These are phyloP conservation scores for Oscheius onirici DNA, from an alignment of 2,888 invertebrate species.

Conservation along the genomic window DNA sequence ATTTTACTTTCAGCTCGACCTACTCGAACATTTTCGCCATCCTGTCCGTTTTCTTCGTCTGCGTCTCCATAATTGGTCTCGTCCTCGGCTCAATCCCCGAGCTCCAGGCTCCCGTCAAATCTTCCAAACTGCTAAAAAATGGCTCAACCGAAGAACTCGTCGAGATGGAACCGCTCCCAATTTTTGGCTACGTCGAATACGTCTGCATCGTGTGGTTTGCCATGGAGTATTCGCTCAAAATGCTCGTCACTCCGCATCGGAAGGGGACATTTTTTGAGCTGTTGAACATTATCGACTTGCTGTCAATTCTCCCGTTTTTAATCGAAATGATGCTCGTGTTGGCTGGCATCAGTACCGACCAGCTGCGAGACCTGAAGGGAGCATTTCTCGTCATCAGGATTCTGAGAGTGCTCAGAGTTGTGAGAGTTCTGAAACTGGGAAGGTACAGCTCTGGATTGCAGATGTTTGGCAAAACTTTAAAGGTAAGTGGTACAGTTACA, in stretches of 20 bases:
- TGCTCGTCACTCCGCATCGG: conserved; percentile 58
- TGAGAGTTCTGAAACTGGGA: conserved; percentile 67
- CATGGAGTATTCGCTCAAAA: conserved; percentile 57
- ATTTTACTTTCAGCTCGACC: conserved; percentile 46
- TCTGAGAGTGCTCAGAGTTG: conserved; percentile 65
- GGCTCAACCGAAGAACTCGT: conserved; percentile 32
- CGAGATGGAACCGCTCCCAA: conserved; percentile 63
- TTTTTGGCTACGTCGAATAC: conserved; percentile 59
- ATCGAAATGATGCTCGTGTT: conserved; percentile 61
- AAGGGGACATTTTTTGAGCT: conserved; percentile 57
- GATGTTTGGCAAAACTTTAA: conserved; percentile 69
- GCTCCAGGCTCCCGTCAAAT: conserved; percentile 51
- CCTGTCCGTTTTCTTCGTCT: conserved; percentile 63
- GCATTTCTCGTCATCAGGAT: conserved; percentile 67
- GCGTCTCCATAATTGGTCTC: conserved; percentile 64
- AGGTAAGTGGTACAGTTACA: conserved; percentile 37
- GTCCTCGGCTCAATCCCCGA: conserved; percentile 65
- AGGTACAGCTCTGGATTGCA: conserved; percentile 66
- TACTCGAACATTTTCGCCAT: conserved; percentile 62
- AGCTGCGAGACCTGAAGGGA: conserved; percentile 65
- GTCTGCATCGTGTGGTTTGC: conserved; percentile 68
- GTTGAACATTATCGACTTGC: conserved; percentile 65
- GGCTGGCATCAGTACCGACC: conserved; percentile 63
- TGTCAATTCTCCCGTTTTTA: conserved; percentile 66
- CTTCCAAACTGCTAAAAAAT: neutral